Conservation (phyloP, 2,888 invertebrate genomes). For the Sympetrum striolatum region DNA sequence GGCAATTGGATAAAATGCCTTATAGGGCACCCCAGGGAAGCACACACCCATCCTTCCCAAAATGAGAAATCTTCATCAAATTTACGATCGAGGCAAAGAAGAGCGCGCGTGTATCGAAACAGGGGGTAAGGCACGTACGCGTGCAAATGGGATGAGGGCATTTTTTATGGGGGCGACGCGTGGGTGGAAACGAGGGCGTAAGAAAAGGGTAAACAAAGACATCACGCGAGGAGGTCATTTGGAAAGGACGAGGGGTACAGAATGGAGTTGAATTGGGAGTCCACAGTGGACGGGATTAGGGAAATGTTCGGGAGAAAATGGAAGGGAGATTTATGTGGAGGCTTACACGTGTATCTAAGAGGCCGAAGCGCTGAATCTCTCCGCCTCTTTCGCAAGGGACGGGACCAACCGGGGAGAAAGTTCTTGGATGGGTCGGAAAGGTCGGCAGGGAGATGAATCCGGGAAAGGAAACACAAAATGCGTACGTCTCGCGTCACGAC, state of each 20-base stretch:
- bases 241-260: neutral
- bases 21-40: neutral
- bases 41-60: neutral
- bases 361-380: no score
- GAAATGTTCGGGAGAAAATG: neutral
- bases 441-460: no score
- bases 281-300: neutral
- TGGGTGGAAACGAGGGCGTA: neutral
- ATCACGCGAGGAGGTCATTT: slow-evolving; percentile 14
- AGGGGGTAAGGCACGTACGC: neutral
- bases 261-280: neutral
- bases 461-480: no score
- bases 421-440: no score
- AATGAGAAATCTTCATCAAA: neutral
- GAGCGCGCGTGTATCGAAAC: neutral
- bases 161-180: neutral
- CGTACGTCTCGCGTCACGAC: no score
- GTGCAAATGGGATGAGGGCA: neutral
- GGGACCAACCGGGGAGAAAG: no score
- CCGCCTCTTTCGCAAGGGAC: no score
- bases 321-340: neutral
- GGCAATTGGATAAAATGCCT: neutral
- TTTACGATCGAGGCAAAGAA: neutral
- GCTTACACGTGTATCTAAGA: neutral
- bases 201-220: slow-evolving; percentile 19